phyloP scores from a whole-genome alignment of 2,113 vertebrate genomes.

The Monopterus albus region DNA sequence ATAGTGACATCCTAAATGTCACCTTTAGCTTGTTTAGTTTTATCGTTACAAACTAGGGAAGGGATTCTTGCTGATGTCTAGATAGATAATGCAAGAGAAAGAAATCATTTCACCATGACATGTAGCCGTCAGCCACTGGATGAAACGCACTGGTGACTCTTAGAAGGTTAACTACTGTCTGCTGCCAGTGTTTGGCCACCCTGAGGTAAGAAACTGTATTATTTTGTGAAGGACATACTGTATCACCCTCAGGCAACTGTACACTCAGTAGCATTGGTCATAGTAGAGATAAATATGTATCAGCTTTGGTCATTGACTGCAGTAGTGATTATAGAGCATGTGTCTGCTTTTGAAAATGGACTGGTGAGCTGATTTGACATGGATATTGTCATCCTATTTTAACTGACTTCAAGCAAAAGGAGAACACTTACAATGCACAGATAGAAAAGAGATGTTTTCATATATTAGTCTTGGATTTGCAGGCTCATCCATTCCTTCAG shows the following conservation, averaged over 20 bases:
- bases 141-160: conserved; percentile 38
- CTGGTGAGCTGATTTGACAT: not conserved
- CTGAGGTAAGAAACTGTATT: conserved; percentile 10
- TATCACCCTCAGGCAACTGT: conserved; percentile 25
- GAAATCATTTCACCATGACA: conserved; percentile 45
- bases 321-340: not conserved
- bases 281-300: conserved; percentile 20
- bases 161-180: conserved; percentile 43
- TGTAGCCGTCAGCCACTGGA: conserved; percentile 16
- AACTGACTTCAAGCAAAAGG: not conserved
- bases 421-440: not conserved
- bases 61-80: conserved; percentile 7
- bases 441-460: not conserved
- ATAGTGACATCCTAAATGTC: conserved; percentile 48
- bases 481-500: not conserved
- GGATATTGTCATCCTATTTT: not conserved
- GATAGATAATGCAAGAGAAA: conserved; percentile 26
- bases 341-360: too few species aligned
- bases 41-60: conserved; percentile 20
- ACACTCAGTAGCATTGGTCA: conserved; percentile 2
- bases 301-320: not conserved
- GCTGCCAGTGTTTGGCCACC: conserved; percentile 12
- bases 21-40: conserved; percentile 34
- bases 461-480: not conserved
- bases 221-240: conserved; percentile 10